These are phyloP conservation scores for Oceanodroma tethys DNA, from an alignment of 2,113 vertebrate genomes.

Conservation along the genomic window DNA sequence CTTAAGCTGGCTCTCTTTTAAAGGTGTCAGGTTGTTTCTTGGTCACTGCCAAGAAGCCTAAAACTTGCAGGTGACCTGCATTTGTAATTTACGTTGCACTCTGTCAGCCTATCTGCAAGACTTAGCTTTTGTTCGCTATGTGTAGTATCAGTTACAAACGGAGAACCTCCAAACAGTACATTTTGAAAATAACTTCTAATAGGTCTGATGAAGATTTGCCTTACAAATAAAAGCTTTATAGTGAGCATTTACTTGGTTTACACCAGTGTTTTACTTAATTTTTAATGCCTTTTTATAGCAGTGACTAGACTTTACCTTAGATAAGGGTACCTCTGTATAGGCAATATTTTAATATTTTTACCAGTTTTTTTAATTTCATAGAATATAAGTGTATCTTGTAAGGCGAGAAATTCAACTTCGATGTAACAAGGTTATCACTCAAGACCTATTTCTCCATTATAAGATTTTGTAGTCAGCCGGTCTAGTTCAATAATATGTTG, in stretches of 20 bases:
- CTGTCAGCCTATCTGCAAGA: neutral
- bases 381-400: constrained; percentile 7
- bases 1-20: constrained; percentile 4
- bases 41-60: neutral
- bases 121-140: neutral
- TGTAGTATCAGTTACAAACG: neutral
- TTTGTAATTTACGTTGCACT: neutral
- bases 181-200: neutral
- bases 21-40: neutral
- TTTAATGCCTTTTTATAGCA: constrained; percentile 59
- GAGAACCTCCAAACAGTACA: neutral
- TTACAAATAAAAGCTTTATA: constrained; percentile 31
- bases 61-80: neutral
- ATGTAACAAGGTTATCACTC: neutral
- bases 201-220: constrained; percentile 25
- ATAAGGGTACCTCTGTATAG: constrained; percentile 53
- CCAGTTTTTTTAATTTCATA: constrained; percentile 53
- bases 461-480: constrained; percentile 3
- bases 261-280: constrained; percentile 52
- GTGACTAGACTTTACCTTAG: constrained; percentile 25
- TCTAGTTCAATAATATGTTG: constrained; percentile 3
- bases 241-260: constrained; percentile 16
- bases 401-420: neutral
- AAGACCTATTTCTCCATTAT: neutral
- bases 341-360: constrained; percentile 65